These are phyloP conservation scores for Macrophya annulata DNA, from an alignment of 2,888 invertebrate genomes.

Conservation along the genomic window DNA sequence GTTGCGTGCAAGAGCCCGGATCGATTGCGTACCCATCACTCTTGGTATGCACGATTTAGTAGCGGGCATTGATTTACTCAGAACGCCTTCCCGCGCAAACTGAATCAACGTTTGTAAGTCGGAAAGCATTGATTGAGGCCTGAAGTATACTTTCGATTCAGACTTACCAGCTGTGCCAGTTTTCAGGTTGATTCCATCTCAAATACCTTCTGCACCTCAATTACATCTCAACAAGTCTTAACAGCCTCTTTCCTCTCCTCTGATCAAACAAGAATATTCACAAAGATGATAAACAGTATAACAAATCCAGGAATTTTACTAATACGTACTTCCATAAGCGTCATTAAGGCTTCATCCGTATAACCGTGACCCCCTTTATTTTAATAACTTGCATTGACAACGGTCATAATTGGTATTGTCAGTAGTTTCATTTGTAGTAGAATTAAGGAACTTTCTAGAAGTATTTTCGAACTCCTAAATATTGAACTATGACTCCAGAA, in stretches of 20 bases:
- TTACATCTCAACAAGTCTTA: not conserved
- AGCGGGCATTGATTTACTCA: conserved; percentile 12
- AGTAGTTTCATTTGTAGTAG: not conserved
- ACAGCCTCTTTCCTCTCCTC: not conserved
- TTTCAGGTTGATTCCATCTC: not conserved
- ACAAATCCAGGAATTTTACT: too few species aligned
- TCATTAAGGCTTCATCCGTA: not conserved
- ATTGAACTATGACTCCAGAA: not conserved
- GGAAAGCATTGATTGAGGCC: not conserved
- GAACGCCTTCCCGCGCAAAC: conserved; percentile 20
- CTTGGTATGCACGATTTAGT: conserved; percentile 22
- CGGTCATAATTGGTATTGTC: not conserved
- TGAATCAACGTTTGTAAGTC: conserved; percentile 1
- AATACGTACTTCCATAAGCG: not conserved
- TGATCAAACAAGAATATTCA: not conserved
- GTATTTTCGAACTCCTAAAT: not conserved
- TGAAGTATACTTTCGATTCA: not conserved
- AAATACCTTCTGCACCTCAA: not conserved
- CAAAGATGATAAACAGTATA: not conserved
- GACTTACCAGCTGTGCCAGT: not conserved
- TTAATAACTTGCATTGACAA: not conserved
- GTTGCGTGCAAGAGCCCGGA: conserved; percentile 18
- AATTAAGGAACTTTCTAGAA: not conserved
- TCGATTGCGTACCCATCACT: conserved; percentile 34
- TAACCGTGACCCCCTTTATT: not conserved